A percentile compares a stretch with the other conserved stretches of the same genome.
phyloP scores from a whole-genome alignment of 1,140 invertebrate species.

The Reticulitermes speratus region DNA sequence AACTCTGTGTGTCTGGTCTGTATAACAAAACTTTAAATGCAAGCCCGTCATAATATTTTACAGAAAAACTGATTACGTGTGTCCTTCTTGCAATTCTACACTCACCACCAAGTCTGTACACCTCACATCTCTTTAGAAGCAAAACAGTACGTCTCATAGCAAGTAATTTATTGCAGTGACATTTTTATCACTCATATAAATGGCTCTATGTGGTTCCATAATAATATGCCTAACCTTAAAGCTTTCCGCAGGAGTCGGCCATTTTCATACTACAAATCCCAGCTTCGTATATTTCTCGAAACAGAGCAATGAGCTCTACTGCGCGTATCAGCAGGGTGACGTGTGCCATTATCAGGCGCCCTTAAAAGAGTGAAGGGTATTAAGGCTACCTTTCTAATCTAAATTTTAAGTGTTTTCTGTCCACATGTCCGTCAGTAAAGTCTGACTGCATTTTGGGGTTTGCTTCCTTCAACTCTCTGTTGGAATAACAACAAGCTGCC shows the following conservation, averaged over 20 bases:
- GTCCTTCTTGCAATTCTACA: neutral
- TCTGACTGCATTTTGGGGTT: too few species aligned
- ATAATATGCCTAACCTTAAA: neutral
- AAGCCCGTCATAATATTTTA: neutral
- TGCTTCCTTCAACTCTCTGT: too few species aligned
- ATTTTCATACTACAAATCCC: neutral
- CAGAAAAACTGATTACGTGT: neutral
- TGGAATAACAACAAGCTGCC: too few species aligned
- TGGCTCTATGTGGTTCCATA: neutral
- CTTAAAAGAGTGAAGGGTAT: too few species aligned
- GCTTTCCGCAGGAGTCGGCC: neutral
- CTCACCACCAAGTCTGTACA: neutral
- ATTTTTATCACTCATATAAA: slow-evolving; percentile 2
- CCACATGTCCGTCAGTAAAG: too few species aligned
- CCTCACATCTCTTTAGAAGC: neutral
- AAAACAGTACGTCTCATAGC: neutral
- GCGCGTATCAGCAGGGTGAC: too few species aligned
- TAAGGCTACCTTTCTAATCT: too few species aligned
- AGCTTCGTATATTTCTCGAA: neutral
- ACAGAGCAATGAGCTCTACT: neutral
- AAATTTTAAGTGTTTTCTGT: too few species aligned
- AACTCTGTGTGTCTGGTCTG: neutral
- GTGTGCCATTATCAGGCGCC: too few species aligned
- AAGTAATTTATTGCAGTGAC: neutral
- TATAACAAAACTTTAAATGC: neutral